phyloP scores from a whole-genome alignment of 2,888 invertebrate species.

The Acrobasis repandana region DNA sequence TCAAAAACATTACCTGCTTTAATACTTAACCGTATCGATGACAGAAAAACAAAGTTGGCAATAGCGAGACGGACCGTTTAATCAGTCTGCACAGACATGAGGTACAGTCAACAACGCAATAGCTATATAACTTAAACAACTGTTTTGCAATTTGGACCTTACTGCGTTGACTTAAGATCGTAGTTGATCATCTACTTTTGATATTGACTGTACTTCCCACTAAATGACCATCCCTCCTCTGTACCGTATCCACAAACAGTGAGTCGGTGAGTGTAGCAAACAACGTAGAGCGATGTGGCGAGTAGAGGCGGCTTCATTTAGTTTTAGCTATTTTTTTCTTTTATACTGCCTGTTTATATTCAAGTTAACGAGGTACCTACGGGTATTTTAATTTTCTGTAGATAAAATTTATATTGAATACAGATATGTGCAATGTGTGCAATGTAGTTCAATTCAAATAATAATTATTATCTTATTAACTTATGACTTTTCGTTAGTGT shows the following conservation, averaged over 20 bases:
- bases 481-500: no score
- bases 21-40: constrained; percentile 46
- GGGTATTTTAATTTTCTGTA: no score
- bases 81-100: constrained; percentile 75
- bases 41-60: constrained; percentile 64
- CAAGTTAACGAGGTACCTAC: not conserved
- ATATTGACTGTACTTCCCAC: constrained; percentile 61
- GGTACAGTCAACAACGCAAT: constrained; percentile 32
- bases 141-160: constrained; percentile 4
- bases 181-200: constrained; percentile 5
- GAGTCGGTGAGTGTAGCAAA: constrained; percentile 70
- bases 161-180: not conserved
- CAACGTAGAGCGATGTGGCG: constrained; percentile 35
- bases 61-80: constrained; percentile 74
- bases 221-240: constrained; percentile 80
- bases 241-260: constrained; percentile 80
- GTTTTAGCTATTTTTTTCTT: not conserved
- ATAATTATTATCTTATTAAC: no score
- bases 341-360: not conserved
- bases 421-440: no score
- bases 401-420: no score
- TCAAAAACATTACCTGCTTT: not conserved
- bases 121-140: constrained; percentile 19
- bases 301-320: constrained; percentile 44
- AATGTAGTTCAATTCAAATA: no score